These are phyloP conservation scores for Apolygus lucorum DNA, from an alignment of 1,140 invertebrate species.

Conservation along the genomic window DNA sequence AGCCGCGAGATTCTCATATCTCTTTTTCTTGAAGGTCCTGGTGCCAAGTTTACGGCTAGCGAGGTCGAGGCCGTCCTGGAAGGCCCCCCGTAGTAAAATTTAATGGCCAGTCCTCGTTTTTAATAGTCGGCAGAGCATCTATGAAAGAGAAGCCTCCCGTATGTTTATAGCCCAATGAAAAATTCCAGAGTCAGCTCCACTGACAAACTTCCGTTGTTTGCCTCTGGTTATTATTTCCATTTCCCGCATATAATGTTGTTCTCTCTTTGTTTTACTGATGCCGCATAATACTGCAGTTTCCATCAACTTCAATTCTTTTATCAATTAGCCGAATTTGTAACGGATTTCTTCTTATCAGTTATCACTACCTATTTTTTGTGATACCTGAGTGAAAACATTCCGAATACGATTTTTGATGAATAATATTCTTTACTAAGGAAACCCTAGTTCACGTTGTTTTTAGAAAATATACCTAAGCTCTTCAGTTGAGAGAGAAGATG, in stretches of 20 bases:
- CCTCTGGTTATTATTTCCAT: not conserved
- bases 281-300: not conserved
- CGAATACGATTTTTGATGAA: too few relatives aligned
- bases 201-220: not conserved
- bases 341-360: too few relatives aligned
- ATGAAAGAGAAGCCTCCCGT: not conserved
- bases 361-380: too few relatives aligned
- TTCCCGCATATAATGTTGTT: not conserved
- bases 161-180: not conserved
- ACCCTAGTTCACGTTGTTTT: too few relatives aligned
- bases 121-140: not conserved
- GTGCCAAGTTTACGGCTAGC: not conserved
- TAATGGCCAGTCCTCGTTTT: not conserved
- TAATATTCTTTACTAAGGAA: too few relatives aligned
- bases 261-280: not conserved
- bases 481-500: not conserved
- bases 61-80: not conserved
- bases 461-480: too few relatives aligned
- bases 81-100: not conserved
- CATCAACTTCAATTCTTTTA: too few relatives aligned
- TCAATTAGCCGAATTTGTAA: too few relatives aligned
- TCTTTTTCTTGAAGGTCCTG: not conserved
- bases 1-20: not conserved
- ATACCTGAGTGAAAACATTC: too few relatives aligned
- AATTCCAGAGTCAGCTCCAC: not conserved